Evolutionary conservation across 2,888 invertebrate species (phyloP).

Genomic region (Erpobdella octoculata): DNA sequence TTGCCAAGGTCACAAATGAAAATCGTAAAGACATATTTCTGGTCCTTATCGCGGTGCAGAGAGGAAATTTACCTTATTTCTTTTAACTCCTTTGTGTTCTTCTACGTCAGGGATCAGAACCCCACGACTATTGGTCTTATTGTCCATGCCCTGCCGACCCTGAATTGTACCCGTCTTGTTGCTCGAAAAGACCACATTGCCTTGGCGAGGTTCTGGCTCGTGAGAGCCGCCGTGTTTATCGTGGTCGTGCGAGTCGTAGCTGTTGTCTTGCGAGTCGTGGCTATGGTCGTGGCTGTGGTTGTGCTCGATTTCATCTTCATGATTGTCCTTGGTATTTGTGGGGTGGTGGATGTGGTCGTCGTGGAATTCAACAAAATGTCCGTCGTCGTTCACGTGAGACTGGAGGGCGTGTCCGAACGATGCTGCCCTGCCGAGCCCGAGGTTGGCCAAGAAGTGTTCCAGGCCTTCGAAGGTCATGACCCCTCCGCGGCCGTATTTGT

Average conservation of each 20-base stretch:
- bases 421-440: conserved; percentile 58
- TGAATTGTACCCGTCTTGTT: no score
- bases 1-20: no score
- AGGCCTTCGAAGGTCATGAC: conserved; percentile 62
- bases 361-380: conserved; percentile 26
- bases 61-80: no score
- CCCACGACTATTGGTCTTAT: no score
- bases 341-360: conserved; percentile 19
- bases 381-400: conserved; percentile 22
- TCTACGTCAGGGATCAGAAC: no score
- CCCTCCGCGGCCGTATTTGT: conserved; percentile 59
- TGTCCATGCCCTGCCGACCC: no score
- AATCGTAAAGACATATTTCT: no score
- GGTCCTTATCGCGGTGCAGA: no score
- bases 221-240: no score
- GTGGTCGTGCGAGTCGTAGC: not conserved
- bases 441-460: conserved; percentile 62
- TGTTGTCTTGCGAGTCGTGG: not conserved
- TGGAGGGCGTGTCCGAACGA: conserved; percentile 24
- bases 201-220: no score
- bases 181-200: not conserved
- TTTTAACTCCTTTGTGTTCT: no score
- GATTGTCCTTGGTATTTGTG: conserved; percentile 7
- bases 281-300: not conserved
- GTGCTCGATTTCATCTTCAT: conserved; percentile 4